Percentiles rank a stretch among this genome's conserved stretches.
These are phyloP conservation scores for Peromyscus polionotus DNA, from an alignment of 2,113 vertebrate genomes.

Conservation along the genomic window DNA sequence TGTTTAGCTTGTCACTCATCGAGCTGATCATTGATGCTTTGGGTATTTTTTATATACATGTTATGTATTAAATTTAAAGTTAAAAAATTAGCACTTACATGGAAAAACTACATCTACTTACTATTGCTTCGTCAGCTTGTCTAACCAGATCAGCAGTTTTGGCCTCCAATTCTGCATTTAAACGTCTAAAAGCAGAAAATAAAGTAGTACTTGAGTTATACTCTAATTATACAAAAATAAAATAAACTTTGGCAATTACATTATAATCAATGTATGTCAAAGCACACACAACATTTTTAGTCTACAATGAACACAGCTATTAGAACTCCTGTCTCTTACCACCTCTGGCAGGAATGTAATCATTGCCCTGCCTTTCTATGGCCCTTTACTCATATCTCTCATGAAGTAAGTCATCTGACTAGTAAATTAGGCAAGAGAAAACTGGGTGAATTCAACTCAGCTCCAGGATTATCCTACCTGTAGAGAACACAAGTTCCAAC, in stretches of 20 bases:
- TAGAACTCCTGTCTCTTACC: background rate
- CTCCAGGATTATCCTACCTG: background rate
- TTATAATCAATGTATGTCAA: slow-evolving; percentile 45
- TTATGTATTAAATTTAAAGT: slow-evolving; percentile 22
- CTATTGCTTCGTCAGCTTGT: slow-evolving; percentile 95
- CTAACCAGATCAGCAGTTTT: slow-evolving; percentile 93
- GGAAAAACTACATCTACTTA: slow-evolving; percentile 84
- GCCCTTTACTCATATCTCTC: background rate
- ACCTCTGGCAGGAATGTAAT: background rate
- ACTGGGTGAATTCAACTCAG: background rate
- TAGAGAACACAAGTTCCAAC: background rate
- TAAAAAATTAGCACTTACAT: slow-evolving; percentile 3
- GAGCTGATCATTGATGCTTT: background rate
- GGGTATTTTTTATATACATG: background rate
- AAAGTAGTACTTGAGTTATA: slow-evolving; percentile 29
- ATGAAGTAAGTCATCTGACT: background rate
- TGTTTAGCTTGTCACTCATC: slow-evolving; percentile 1
- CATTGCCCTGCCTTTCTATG: background rate
- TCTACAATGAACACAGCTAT: slow-evolving; percentile 18
- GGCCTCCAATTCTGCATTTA: slow-evolving; percentile 96
- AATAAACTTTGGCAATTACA: slow-evolving; percentile 8
- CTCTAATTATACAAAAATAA: slow-evolving; percentile 60
- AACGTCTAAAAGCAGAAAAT: slow-evolving; percentile 87
- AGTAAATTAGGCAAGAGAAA: slow-evolving; percentile 23
- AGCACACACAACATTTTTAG: slow-evolving; percentile 21